phyloP scores from a whole-genome alignment of 2,797 vertebrate species.

The Alosa sapidissima region DNA sequence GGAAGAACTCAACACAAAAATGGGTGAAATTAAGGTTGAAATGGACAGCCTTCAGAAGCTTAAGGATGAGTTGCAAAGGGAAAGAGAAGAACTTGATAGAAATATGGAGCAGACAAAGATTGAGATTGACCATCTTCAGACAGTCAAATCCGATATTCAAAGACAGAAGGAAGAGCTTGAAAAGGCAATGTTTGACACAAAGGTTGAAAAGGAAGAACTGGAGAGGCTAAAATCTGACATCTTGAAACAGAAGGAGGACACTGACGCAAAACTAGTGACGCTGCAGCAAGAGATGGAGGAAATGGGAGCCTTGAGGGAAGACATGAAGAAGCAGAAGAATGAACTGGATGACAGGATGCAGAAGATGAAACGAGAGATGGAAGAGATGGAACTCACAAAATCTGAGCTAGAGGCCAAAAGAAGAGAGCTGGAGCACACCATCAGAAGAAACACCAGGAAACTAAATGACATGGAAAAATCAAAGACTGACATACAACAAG shows the following conservation, averaged over 20 bases:
- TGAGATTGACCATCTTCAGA: constrained; percentile 9
- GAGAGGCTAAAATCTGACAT: constrained; percentile 30
- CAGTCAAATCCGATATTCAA: constrained; percentile 17
- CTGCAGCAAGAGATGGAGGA: constrained; percentile 30
- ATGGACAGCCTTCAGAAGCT: constrained; percentile 30
- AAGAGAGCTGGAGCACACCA: not conserved
- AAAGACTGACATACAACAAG: not conserved
- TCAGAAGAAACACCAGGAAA: not conserved
- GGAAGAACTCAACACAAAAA: constrained; percentile 3
- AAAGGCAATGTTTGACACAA: not conserved
- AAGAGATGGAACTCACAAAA: constrained; percentile 2
- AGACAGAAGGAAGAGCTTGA: constrained; percentile 20
- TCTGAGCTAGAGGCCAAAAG: not conserved
- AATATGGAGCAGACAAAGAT: constrained; percentile 23
- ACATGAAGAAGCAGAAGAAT: constrained; percentile 33
- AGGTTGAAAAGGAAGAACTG: constrained; percentile 28
- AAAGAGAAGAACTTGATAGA: constrained; percentile 37
- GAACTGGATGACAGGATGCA: constrained; percentile 24
- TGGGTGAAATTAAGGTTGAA: constrained; percentile 20
- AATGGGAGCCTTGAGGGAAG: constrained; percentile 21
- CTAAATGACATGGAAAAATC: not conserved
- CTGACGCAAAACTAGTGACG: not conserved
- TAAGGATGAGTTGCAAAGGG: constrained; percentile 27
- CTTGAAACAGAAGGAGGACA: constrained; percentile 17
- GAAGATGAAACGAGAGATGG: constrained; percentile 29